Evolutionary conservation across 2,888 invertebrate species (phyloP).

Genomic region (Steromphala cineraria): DNA sequence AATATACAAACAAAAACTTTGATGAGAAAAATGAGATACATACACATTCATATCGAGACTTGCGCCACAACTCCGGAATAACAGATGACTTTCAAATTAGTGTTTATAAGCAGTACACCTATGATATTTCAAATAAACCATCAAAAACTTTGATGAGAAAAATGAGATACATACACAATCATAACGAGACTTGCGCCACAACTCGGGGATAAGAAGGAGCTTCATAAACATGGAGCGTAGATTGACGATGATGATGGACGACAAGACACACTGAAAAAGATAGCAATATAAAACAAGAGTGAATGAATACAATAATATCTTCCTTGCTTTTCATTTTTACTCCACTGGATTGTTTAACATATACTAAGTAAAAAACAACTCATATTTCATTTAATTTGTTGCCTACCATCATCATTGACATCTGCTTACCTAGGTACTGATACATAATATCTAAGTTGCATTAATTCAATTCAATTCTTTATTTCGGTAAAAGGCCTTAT

Average conservation of each 20-base stretch:
- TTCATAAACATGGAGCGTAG: slow-evolving; percentile 70
- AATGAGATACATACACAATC: slow-evolving; percentile 42
- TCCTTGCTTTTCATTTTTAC: not conserved
- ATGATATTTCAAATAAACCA: too few species aligned
- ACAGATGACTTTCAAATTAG: too few species aligned
- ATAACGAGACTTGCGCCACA: slow-evolving; percentile 48
- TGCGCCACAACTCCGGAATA: slow-evolving; percentile 54
- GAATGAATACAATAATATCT: not conserved
- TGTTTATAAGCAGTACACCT: too few species aligned
- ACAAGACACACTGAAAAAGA: slow-evolving; percentile 77
- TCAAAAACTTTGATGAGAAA: not conserved
- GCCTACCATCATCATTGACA: too few species aligned
- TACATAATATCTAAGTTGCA: too few species aligned
- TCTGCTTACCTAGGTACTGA: too few species aligned
- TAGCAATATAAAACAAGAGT: not conserved
- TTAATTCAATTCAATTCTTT: too few species aligned
- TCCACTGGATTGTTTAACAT: too few species aligned
- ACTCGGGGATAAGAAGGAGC: slow-evolving; percentile 55
- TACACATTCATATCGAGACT: slow-evolving; percentile 41
- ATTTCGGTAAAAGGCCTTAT: too few species aligned
- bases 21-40: slow-evolving; percentile 21
- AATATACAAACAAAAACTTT: not conserved
- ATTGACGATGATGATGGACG: slow-evolving; percentile 70
- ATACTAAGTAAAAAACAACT: too few species aligned
- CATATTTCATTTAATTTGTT: too few species aligned